Conservation (phyloP, 2,113 vertebrate genomes). For the Odobenus rosmarus region DNA sequence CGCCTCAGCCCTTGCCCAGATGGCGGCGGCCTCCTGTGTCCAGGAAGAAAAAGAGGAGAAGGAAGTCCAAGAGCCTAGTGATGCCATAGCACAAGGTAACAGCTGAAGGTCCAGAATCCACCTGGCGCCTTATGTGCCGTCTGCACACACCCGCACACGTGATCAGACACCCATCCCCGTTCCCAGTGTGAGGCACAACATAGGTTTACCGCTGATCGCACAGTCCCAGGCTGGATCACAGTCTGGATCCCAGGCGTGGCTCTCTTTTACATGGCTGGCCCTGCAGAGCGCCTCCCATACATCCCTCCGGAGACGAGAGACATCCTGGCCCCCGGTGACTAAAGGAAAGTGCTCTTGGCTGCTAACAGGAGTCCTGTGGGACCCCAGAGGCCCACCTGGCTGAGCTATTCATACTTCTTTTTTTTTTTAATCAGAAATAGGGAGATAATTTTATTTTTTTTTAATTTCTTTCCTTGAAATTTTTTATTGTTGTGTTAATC, state of each 20-base stretch:
- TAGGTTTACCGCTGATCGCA: rapidly evolving
- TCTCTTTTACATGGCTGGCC: neutral
- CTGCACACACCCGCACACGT: too few relatives aligned
- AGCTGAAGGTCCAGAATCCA: neutral
- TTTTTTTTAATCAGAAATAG: too few relatives aligned
- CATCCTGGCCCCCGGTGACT: neutral
- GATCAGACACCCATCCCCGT: rapidly evolving
- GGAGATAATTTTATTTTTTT: too few relatives aligned
- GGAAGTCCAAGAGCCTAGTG: constrained; percentile 90
- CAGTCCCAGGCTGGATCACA: neutral
- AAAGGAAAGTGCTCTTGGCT: neutral
- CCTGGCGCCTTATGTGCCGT: rapidly evolving
- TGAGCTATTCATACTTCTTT: neutral
- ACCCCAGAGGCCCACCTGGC: neutral
- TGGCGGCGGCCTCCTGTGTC: constrained; percentile 98
- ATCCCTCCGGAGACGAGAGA: neutral
- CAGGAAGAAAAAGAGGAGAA: constrained; percentile 96
- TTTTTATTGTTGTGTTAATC: too few relatives aligned
- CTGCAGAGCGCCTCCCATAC: neutral
- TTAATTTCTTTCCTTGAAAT: too few relatives aligned
- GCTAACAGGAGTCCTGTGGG: neutral
- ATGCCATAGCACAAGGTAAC: constrained; percentile 95
- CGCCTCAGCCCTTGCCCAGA: constrained; percentile 97
- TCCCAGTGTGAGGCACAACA: neutral
- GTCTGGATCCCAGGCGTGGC: neutral